A percentile compares a stretch with the other conserved stretches of the same genome.
Conservation (phyloP, 2,113 vertebrate genomes). For the Phycodurus eques region DNA sequence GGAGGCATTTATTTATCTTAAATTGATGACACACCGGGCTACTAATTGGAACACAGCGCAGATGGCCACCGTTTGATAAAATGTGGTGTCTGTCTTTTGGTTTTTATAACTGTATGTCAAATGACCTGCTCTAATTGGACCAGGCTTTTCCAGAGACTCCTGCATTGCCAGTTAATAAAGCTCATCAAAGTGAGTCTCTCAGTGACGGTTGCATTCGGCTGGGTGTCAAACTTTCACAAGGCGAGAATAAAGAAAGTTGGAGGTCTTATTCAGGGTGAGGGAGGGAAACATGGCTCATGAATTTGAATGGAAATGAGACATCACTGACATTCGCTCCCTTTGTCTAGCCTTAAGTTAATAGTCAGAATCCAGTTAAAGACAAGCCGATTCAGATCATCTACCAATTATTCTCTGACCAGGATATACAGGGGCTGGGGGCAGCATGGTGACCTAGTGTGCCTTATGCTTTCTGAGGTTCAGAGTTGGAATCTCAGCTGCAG, state of each 20-base stretch:
- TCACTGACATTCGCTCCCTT: background rate
- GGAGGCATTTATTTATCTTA: background rate
- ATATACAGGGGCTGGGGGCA: no score
- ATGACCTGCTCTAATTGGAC: conserved; percentile 2
- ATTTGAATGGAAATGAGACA: background rate
- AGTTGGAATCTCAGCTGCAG: no score
- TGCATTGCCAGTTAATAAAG: background rate
- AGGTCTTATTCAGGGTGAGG: background rate
- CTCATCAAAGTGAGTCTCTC: background rate
- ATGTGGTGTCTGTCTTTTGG: background rate
- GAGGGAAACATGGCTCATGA: background rate
- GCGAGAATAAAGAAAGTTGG: background rate
- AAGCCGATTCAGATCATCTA: background rate
- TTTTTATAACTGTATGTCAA: background rate
- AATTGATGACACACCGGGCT: background rate
- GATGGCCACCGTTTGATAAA: background rate
- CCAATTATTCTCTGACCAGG: background rate
- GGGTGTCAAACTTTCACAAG: background rate
- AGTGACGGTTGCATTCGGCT: background rate
- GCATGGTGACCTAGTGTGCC: no score
- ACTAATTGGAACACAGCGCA: background rate
- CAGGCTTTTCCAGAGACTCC: background rate
- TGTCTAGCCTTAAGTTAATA: background rate
- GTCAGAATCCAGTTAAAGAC: background rate
- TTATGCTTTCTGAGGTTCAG: no score